phyloP scores from a whole-genome alignment of 2,113 vertebrate genomes.

The Phrynosoma blainvillii region DNA sequence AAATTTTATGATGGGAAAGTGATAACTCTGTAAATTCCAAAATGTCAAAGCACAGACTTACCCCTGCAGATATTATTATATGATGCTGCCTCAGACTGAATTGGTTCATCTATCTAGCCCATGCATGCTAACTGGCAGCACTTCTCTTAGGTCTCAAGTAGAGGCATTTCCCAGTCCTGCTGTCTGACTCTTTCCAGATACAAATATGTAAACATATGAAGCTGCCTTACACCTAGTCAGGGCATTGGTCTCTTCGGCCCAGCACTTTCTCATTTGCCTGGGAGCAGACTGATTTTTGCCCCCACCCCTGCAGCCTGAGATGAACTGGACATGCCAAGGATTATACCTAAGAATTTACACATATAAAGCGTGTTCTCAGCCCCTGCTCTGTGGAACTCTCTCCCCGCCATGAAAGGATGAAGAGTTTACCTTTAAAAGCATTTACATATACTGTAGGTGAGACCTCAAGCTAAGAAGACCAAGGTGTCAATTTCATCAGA shows the following conservation, averaged over 20 bases:
- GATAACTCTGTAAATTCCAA: background rate
- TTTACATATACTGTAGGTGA: constrained; percentile 18
- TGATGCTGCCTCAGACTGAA: constrained; percentile 10
- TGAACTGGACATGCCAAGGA: background rate
- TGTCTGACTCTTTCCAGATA: background rate
- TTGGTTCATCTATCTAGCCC: background rate
- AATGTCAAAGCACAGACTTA: constrained; percentile 1
- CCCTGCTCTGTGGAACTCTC: background rate
- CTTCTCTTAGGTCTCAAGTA: background rate
- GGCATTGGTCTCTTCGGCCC: background rate
- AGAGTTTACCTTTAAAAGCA: background rate
- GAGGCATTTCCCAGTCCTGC: background rate
- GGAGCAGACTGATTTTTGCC: background rate
- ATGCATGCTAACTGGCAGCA: background rate
- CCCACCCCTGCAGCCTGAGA: background rate
- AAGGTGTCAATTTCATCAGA: constrained; percentile 45
- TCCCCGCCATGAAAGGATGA: background rate
- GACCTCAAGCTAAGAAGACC: constrained; percentile 33
- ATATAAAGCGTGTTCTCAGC: background rate
- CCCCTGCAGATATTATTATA: background rate
- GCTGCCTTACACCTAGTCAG: background rate
- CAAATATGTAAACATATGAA: background rate
- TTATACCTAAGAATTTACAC: background rate
- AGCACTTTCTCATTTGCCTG: background rate
- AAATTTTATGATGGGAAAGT: constrained; percentile 2